Evolutionary conservation across 2,113 vertebrate genomes (phyloP).

Genomic region (Prinia subflava): DNA sequence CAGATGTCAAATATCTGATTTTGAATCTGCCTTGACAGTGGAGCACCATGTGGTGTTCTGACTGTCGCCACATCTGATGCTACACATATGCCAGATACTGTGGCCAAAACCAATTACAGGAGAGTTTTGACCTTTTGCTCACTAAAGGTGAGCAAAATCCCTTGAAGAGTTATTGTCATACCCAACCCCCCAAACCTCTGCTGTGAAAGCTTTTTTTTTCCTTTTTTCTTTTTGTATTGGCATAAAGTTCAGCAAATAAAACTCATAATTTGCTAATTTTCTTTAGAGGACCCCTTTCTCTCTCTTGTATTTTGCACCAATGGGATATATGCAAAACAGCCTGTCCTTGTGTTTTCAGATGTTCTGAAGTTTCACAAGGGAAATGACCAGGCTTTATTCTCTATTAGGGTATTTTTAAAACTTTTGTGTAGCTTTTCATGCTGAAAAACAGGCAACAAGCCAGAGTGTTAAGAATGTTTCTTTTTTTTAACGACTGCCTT

Average conservation of each 20-base stretch:
- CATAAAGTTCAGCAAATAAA: not conserved
- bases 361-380: not conserved
- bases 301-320: not conserved
- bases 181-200: not conserved
- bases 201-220: not conserved
- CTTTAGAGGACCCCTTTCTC: not conserved
- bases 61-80: not conserved
- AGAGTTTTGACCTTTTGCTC: not conserved
- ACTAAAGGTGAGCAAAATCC: not conserved
- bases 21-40: not conserved
- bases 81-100: fast-evolving
- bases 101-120: fast-evolving
- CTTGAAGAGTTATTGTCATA: not conserved
- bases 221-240: not conserved
- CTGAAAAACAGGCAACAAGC: not conserved
- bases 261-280: not conserved
- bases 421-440: not conserved
- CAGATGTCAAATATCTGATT: not conserved
- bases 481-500: not conserved
- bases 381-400: not conserved
- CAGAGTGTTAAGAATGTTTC: not conserved
- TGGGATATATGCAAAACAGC: not conserved
- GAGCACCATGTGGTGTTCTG: not conserved
- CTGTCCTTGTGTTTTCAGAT: not conserved
- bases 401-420: not conserved